A percentile compares a stretch with the other conserved stretches of the same genome.
phyloP scores from a whole-genome alignment of 2,888 invertebrate genomes.

The Salticus scenicus region DNA sequence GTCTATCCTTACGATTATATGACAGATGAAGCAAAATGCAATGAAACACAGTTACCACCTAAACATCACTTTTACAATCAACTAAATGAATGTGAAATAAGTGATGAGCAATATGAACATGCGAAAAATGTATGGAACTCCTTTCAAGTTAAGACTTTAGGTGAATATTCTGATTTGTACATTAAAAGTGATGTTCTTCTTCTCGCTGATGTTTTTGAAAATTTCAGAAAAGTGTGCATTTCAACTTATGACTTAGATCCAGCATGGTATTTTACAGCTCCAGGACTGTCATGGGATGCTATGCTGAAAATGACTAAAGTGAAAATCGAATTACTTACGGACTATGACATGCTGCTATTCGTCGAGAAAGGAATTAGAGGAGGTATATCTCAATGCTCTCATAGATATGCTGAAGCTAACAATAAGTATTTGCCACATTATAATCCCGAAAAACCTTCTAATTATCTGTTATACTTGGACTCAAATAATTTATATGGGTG shows the following conservation, averaged over 20 bases:
- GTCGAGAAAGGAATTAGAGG: slow-evolving; percentile 67
- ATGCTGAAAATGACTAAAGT: not conserved
- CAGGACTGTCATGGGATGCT: not conserved
- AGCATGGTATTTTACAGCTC: not conserved
- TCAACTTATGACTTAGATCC: not conserved
- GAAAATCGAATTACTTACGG: not conserved
- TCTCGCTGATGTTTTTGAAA: slow-evolving; percentile 74
- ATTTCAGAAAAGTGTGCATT: slow-evolving; percentile 72
- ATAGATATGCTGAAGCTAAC: not conserved
- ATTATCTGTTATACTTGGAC: slow-evolving; percentile 58
- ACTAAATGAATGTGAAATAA: not conserved
- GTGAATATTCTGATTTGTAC: slow-evolving; percentile 72
- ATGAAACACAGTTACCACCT: not conserved
- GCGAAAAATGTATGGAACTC: not conserved
- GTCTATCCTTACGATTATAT: not conserved
- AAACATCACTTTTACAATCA: not conserved
- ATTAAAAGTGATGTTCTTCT: slow-evolving; percentile 73
- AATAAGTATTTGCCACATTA: not conserved
- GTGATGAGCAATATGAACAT: not conserved
- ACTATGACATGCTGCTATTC: not conserved
- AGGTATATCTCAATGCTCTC: slow-evolving; percentile 25
- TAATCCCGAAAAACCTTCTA: slow-evolving; percentile 44
- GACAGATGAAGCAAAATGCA: not conserved
- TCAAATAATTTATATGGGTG: slow-evolving; percentile 71
- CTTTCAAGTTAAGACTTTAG: not conserved